Evolutionary conservation across 2,888 invertebrate species (phyloP), one percentile per base, ranked within the genome.

Genomic region (Eulithis testata): DNA sequence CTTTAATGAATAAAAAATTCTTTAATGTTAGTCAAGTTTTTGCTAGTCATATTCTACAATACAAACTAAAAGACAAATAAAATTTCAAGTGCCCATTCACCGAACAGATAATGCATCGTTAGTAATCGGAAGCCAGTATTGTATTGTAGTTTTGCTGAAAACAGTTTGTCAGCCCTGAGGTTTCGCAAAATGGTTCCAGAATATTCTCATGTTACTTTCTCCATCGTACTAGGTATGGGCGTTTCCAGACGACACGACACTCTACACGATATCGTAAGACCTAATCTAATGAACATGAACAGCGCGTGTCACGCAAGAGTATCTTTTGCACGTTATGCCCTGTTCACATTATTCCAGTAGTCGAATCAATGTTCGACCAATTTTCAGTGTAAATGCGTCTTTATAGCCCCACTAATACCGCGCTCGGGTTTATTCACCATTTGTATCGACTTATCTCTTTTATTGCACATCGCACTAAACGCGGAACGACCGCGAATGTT

Each of bases 341-440:
- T 21, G 21, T 21, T 21, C 21, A 21, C 21, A 21, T 21, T 1
- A 21, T 21, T 21, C 21, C 2, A 21, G 21, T 21, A 21, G 21
- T 21, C 21, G 21, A 21, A 21, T 21, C 21, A 21, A 21, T 21
- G 21, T 21, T 21, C 21, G 21, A 21, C 58, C 36, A 11, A 40
- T 40, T 60, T 60, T 57, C 6, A 7, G 6, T 51, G n/a, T 52
- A 51, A 47, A 65, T 52, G 27, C 12, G 31, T n/a, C n/a, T 40
- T 60, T 27, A 60, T 31, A 27, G 55, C 14, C 14, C 11, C 37
- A 55, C 67, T 73, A 72, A 72, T 69, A 64, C 64, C 60, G 60
- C 67, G 63, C 64, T 67, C 53, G 56, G 44, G 58, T 69, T 69
- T 69, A 70, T 72, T 65, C 66, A 60, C 69, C 67, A 56, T 62